Percentiles rank a stretch among this genome's conserved stretches.
Evolutionary conservation across 2,797 vertebrate species (phyloP).

Genomic region (Fundulus diaphanus): DNA sequence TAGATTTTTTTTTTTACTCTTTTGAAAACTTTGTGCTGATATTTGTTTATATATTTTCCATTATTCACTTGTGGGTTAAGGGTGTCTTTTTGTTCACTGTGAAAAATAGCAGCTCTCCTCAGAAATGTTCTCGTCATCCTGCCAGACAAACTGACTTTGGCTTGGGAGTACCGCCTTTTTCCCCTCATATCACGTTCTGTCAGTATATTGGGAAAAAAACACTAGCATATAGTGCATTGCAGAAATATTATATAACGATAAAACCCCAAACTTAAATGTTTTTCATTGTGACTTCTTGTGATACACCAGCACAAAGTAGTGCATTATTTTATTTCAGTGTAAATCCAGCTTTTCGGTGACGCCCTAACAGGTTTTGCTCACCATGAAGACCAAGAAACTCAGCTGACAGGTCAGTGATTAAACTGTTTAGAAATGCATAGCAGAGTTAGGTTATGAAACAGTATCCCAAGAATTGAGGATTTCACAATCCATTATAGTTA

Average conservation of each 20-base stretch:
- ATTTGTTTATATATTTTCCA: slow-evolving; percentile 7
- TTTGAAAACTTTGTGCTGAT: not conserved
- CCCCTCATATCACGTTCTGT: slow-evolving; percentile 22
- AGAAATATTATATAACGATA: not conserved
- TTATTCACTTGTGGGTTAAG: slow-evolving; percentile 39
- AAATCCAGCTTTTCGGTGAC: not conserved
- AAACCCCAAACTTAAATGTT: not conserved
- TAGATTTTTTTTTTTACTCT: not conserved
- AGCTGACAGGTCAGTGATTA: not conserved
- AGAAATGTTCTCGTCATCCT: slow-evolving; percentile 78
- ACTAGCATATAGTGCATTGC: not conserved
- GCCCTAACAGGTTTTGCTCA: not conserved
- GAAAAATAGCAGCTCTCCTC: slow-evolving; percentile 67
- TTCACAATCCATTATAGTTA: not conserved
- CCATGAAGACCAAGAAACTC: not conserved
- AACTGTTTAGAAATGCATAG: not conserved
- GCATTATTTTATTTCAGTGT: not conserved
- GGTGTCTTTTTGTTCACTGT: slow-evolving; percentile 53
- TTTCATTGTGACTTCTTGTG: not conserved
- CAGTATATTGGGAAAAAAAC: slow-evolving; percentile 2
- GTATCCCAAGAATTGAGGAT: not conserved
- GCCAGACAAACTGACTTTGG: slow-evolving; percentile 55
- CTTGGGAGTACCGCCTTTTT: slow-evolving; percentile 27
- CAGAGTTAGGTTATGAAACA: not conserved
- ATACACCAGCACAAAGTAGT: not conserved